A percentile compares a stretch with the other conserved stretches of the same genome.
Conservation (phyloP, 30 jellyfish, hydroid and myxozoan genomes). For the Chrysaora quinquecirrha region DNA sequence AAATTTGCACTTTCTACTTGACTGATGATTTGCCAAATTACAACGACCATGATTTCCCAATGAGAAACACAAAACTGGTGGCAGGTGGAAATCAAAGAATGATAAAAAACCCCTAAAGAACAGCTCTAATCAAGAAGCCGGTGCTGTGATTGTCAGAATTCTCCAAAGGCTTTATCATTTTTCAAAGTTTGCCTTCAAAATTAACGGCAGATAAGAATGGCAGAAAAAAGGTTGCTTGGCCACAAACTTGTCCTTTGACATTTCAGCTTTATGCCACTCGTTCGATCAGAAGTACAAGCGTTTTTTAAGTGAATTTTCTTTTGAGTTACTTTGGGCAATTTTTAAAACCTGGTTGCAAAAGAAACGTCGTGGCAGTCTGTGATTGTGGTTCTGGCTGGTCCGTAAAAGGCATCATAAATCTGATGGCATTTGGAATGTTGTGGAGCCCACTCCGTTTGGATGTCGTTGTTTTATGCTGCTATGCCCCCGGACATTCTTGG, state of each 20-base stretch:
- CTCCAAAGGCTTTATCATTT: background rate
- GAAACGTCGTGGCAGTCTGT: background rate
- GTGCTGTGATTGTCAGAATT: background rate
- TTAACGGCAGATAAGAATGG: too few species aligned
- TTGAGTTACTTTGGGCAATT: background rate
- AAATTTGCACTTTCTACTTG: background rate
- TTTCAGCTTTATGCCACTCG: background rate
- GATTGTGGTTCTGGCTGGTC: background rate
- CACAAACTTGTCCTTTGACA: background rate
- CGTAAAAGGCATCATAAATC: too few species aligned
- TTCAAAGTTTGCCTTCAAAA: background rate
- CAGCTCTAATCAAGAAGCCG: too few species aligned
- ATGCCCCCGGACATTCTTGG: conserved; percentile 28
- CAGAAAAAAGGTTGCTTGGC: background rate
- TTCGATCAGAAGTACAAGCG: background rate
- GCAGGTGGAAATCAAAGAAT: too few species aligned
- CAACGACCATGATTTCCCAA: too few species aligned
- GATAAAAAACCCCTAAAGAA: background rate
- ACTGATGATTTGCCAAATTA: background rate
- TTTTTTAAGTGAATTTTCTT: background rate
- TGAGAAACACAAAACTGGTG: too few species aligned
- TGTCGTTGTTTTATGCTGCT: background rate
- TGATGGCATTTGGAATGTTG: too few species aligned
- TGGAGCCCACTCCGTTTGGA: background rate
- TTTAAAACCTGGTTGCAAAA: background rate